Base-by-base conservation (phyloP, 2,113 vertebrate species). In the Hymenochirus boettgeri region DNA sequence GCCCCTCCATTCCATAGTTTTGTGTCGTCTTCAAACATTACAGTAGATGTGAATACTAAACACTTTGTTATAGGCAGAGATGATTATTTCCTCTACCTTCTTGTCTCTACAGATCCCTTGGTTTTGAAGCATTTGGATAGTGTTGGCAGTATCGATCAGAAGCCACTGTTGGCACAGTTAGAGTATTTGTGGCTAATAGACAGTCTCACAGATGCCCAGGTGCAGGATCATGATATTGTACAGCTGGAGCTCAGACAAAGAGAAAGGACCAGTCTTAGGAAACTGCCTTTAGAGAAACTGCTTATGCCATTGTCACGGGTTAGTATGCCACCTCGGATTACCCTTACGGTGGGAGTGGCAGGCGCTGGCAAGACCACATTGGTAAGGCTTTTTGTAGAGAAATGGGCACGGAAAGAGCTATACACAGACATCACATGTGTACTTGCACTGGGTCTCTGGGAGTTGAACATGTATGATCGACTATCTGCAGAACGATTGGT, bases 281-380 rank as follows among this genome's bases (percentile, higher is more conserved):
- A 79, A 48, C 80, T 96, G 13, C 27, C 80, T 15, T 74, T 97
- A 55, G 84, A 89, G 56, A 92, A 88, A 71, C 86, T 98, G 21
- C 84, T 97, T 54, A 84, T 87, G 59, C 90, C 95, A 8, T 74
- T 98, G 47, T 93, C 94, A 0, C 83, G 87, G 18, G 86, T 94
- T 52, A 96, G 89, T 75, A 75, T 92, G 29, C 89, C 92, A 1
- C 96, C 95, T 12, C 89, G 92, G 0, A 76, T 94, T 66, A 93
- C 85, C 0, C 73, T 97, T 70, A 99, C 95, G 0, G 22, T 93
- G 0, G 96, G 96, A 0, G 91, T 93, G 56, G 88, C 92, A 0
- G 95, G 96, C 1, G 81, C 93, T 0, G 95, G 96, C 35, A 99
- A 99, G 76, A 95, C 85, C 63, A 92, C 87, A 0, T 74, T 94